Conservation (phyloP, 2,113 vertebrate species). For the Hydrolagus affinis region DNA sequence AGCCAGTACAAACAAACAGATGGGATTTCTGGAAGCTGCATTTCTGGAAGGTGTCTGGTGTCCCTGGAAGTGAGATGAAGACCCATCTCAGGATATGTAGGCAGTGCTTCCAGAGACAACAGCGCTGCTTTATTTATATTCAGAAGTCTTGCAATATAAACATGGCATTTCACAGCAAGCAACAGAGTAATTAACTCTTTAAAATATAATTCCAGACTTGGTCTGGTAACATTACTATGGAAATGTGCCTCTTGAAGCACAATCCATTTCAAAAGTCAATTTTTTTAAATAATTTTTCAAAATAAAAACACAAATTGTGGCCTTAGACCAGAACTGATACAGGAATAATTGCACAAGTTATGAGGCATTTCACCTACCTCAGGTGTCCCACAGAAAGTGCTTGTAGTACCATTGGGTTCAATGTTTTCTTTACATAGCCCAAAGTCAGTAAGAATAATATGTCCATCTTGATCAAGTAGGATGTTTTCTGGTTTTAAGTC, state of each 20-base stretch:
- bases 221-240: background rate
- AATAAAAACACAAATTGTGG: background rate
- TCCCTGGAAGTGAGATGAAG: too few relatives aligned
- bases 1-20: too few relatives aligned
- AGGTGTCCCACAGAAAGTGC: constrained; percentile 94
- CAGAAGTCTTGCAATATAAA: too few relatives aligned
- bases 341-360: background rate
- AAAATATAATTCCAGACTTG: background rate
- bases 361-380: constrained; percentile 61
- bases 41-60: too few relatives aligned
- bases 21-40: constrained; percentile 19
- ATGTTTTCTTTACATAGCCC: constrained; percentile 98
- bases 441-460: constrained; percentile 94
- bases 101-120: too few relatives aligned
- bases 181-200: background rate
- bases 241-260: background rate
- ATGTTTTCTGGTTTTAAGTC: constrained; percentile 98
- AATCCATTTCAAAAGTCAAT: background rate
- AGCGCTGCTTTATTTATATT: too few relatives aligned
- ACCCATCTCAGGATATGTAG: too few relatives aligned
- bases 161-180: background rate
- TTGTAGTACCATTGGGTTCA: constrained; percentile 90
- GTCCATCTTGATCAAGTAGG: constrained; percentile 88
- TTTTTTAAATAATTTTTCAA: too few relatives aligned
- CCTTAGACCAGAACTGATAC: background rate